Evolutionary conservation across 2,888 invertebrate species (phyloP).

Genomic region (Clepsis dumicolana): DNA sequence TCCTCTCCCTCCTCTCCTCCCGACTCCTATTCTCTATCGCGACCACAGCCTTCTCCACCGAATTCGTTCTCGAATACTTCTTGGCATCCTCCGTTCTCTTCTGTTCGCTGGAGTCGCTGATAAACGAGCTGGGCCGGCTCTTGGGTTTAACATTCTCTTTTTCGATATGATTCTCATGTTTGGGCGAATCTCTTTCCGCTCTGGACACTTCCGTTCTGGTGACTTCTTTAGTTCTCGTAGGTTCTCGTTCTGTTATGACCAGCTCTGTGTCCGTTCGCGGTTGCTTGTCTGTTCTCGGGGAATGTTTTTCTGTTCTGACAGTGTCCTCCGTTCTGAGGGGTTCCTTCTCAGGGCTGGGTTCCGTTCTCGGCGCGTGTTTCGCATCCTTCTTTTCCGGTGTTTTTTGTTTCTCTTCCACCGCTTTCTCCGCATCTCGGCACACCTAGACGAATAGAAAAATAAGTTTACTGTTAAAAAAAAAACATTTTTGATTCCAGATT

Average conservation of each 20-base stretch:
- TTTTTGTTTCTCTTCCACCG: conserved; percentile 73
- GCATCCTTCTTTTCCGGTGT: conserved; percentile 51
- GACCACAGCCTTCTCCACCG: conserved; percentile 56
- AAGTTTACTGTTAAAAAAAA: not conserved
- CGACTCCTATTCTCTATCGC: conserved; percentile 48
- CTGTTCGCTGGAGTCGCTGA: conserved; percentile 43
- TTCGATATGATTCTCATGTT: conserved; percentile 39
- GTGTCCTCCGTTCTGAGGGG: conserved; percentile 35
- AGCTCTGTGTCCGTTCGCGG: conserved; percentile 42
- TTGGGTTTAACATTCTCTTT: conserved; percentile 46
- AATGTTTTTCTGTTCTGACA: conserved; percentile 45
- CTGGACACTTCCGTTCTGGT: conserved; percentile 45
- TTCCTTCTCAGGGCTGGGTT: conserved; percentile 48
- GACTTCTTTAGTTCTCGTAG: conserved; percentile 23
- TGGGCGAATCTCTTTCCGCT: conserved; percentile 36
- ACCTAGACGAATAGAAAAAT: conserved; percentile 57
- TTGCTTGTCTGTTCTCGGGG: conserved; percentile 47
- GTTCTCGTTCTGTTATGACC: conserved; percentile 42
- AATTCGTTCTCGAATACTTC: conserved; percentile 67
- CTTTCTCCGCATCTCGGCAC: conserved; percentile 78
- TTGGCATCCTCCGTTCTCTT: conserved; percentile 54
- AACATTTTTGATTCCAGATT: too few species aligned
- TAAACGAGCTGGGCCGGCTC: conserved; percentile 45
- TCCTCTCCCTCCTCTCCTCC: conserved; percentile 51
- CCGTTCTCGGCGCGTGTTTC: conserved; percentile 48